Conservation (phyloP, 2,113 vertebrate species). For the Taxidea taxus region DNA sequence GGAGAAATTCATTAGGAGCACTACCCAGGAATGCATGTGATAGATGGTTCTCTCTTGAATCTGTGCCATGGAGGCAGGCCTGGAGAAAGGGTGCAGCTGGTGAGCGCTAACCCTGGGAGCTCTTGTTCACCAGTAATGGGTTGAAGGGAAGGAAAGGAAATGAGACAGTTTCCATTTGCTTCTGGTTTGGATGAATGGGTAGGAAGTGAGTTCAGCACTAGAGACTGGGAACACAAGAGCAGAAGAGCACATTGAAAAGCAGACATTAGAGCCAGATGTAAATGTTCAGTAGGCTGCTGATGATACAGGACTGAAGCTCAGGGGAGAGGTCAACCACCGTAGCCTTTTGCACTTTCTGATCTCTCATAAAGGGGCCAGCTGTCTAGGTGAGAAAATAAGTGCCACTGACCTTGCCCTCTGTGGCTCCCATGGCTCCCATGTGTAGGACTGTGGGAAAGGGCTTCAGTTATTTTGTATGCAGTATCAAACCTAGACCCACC, state of each 20-base stretch:
- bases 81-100: neutral
- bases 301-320: neutral
- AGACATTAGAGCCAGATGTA: neutral
- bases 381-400: neutral
- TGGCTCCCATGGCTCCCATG: neutral
- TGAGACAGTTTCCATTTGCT: neutral
- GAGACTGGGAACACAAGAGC: neutral
- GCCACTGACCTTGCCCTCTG: neutral
- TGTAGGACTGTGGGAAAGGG: neutral
- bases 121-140: neutral
- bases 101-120: neutral
- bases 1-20: neutral
- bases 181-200: neutral
- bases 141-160: neutral
- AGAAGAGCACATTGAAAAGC: neutral
- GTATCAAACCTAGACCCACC: neutral
- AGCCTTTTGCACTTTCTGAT: neutral
- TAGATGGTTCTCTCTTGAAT: neutral
- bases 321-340: neutral
- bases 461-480: neutral
- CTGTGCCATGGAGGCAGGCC: too few species aligned
- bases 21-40: neutral
- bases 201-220: neutral
- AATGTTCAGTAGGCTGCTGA: neutral
- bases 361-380: neutral